Conservation (phyloP, 2,797 vertebrate genomes). For the Tragopan temminckii region DNA sequence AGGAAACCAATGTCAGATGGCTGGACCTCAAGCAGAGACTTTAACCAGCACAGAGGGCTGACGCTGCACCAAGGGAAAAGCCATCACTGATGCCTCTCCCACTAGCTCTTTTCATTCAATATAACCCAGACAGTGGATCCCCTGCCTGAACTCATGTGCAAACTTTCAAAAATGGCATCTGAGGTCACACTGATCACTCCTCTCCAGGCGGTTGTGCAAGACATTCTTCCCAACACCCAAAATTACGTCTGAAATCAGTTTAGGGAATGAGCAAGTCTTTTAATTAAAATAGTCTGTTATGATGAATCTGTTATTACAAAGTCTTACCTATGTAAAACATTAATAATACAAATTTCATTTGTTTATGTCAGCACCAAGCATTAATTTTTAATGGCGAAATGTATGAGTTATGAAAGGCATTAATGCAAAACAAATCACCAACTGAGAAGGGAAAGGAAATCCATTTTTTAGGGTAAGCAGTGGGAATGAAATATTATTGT, state of each 20-base stretch:
- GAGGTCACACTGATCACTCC: constrained; percentile 11
- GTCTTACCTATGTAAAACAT: constrained; percentile 89
- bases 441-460: constrained; percentile 82
- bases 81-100: not conserved
- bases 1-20: rapidly evolving
- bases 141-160: not conserved
- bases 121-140: not conserved
- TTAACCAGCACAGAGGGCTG: not conserved
- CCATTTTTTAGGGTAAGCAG: constrained; percentile 83
- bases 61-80: not conserved
- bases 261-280: constrained; percentile 82
- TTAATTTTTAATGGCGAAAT: constrained; percentile 87
- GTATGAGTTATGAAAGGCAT: constrained; percentile 87
- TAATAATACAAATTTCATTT: constrained; percentile 90
- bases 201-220: constrained; percentile 1
- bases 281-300: constrained; percentile 86
- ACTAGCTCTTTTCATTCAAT: not conserved
- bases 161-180: constrained; percentile 9
- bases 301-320: constrained; percentile 87
- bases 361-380: constrained; percentile 85
- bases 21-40: not conserved
- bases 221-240: constrained; percentile 58
- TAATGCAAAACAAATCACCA: constrained; percentile 88
- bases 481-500: constrained; percentile 81
- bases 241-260: constrained; percentile 78